Evolutionary conservation across 2,113 vertebrate species (phyloP).

Genomic region (Notiomystis cincta): DNA sequence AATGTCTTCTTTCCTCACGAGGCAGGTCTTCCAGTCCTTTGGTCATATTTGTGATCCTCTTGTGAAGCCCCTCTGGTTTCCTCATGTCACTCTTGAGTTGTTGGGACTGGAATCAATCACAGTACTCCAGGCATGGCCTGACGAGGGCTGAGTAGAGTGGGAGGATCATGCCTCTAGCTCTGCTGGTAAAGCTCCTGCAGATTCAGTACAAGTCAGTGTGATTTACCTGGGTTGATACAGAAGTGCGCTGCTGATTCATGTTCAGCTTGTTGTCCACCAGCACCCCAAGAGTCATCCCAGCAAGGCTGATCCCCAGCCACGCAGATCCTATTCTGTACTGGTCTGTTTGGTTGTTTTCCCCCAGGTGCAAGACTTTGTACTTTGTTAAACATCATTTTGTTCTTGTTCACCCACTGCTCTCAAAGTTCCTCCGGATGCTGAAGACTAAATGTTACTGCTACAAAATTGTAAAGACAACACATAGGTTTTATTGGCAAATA

Average conservation of each 20-base stretch:
- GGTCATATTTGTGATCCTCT: accelerated
- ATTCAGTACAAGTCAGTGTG: neutral
- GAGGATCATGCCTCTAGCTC: neutral
- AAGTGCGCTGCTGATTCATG: accelerated
- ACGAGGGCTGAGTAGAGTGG: neutral
- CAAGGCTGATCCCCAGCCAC: neutral
- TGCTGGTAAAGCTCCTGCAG: neutral
- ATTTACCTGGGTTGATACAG: neutral
- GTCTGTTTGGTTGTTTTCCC: neutral
- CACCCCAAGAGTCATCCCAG: neutral
- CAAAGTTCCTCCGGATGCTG: neutral
- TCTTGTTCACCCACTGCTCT: neutral
- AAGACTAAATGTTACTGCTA: neutral
- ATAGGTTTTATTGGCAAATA: neutral
- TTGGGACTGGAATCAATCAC: accelerated
- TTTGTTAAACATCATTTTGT: neutral
- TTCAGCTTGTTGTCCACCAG: neutral
- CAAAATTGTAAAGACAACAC: neutral
- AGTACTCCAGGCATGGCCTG: neutral
- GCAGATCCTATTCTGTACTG: neutral
- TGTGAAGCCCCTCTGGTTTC: neutral
- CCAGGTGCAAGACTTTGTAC: neutral
- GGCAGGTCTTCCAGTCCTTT: neutral
- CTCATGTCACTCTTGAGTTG: accelerated
- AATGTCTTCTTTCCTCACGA: neutral